These are phyloP conservation scores for Hemicrepidius hirtus DNA, from an alignment of 2,888 invertebrate species.

Conservation along the genomic window DNA sequence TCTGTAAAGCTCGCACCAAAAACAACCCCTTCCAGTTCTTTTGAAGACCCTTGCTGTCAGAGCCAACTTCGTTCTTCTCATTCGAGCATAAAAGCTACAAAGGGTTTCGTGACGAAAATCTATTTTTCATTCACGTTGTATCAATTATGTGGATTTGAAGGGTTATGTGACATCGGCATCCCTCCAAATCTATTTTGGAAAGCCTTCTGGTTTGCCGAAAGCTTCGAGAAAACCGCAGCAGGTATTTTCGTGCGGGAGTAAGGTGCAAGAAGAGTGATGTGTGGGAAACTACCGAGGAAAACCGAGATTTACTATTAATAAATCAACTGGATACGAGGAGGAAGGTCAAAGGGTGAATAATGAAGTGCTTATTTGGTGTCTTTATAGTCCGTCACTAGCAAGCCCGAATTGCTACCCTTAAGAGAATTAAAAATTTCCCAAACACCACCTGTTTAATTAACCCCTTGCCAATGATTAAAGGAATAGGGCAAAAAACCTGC, in stretches of 20 bases:
- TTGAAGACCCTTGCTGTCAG: not conserved
- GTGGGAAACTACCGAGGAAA: not conserved
- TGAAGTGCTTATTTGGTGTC: not conserved
- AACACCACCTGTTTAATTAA: too few relatives aligned
- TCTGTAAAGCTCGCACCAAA: not conserved
- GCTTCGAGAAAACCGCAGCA: not conserved
- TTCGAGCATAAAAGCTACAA: not conserved
- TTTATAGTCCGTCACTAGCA: too few relatives aligned
- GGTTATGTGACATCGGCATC: conserved; percentile 10
- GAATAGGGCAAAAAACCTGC: too few relatives aligned
- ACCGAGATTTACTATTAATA: not conserved
- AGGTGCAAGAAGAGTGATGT: not conserved
- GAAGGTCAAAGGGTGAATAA: not conserved
- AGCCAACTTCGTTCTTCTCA: conserved; percentile 1
- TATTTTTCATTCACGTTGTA: conserved; percentile 6
- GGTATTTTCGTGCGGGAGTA: not conserved
- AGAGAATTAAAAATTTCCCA: too few relatives aligned
- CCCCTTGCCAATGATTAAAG: too few relatives aligned
- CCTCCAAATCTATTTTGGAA: not conserved
- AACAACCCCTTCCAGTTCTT: not conserved
- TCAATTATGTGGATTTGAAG: conserved; percentile 19
- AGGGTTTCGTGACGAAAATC: conserved; percentile 7
- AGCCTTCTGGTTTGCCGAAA: not conserved
- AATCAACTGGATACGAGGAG: not conserved
- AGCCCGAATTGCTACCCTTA: too few relatives aligned